These are phyloP conservation scores for Corydoras sp. DNA, from an alignment of 2,113 vertebrate genomes.

Conservation along the genomic window DNA sequence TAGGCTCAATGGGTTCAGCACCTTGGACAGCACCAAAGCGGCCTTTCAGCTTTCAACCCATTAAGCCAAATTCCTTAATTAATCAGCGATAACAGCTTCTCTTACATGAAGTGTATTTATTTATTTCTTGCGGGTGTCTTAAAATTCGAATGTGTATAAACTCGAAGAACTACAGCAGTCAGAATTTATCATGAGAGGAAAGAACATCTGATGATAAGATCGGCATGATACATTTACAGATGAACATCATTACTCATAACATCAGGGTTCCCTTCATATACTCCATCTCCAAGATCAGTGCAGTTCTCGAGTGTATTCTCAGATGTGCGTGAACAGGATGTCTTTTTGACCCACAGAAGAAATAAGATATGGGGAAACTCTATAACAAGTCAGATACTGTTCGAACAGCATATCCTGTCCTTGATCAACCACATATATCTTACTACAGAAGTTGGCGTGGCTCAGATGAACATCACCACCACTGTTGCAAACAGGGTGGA, in stretches of 20 bases:
- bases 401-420: background rate
- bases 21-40: slow-evolving; percentile 29
- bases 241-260: too few relatives aligned
- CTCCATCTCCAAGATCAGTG: background rate
- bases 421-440: background rate
- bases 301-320: background rate
- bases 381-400: background rate
- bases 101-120: background rate
- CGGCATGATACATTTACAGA: too few relatives aligned
- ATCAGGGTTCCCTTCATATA: too few relatives aligned
- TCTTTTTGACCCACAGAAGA: background rate
- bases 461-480: too few relatives aligned
- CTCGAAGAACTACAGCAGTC: too few relatives aligned
- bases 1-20: slow-evolving; percentile 21
- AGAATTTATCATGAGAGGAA: too few relatives aligned
- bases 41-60: background rate
- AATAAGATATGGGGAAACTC: slow-evolving; percentile 14
- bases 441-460: too few relatives aligned
- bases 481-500: too few relatives aligned
- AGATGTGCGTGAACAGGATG: slow-evolving; percentile 2
- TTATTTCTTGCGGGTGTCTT: too few relatives aligned
- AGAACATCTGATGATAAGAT: too few relatives aligned
- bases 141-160: too few relatives aligned
- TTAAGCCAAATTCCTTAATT: slow-evolving; percentile 1
- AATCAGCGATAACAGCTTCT: background rate